Base-by-base conservation (phyloP, 2,888 invertebrate species). In the Pilophorus perplexus region DNA sequence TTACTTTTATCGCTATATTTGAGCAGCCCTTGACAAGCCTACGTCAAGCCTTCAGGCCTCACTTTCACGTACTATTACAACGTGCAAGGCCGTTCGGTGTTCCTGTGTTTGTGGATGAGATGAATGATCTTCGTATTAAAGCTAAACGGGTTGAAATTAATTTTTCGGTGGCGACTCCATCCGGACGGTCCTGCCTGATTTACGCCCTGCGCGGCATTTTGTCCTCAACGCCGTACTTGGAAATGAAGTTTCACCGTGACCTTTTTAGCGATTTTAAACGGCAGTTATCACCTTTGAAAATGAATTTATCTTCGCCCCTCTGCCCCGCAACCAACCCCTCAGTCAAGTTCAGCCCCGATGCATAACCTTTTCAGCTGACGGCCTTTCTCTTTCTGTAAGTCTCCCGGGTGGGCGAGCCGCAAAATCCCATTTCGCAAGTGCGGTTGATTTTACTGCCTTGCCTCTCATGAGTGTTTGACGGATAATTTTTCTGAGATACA, bases 241-340 rank as follows among this genome's bases (percentile, higher is more conserved):
- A 52, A 28, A 59, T 33, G 42, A n/a, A n/a, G n/a, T n/a, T 6
- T 59, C 42, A 14, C 59, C 59, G 40, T 42, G 59, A 59, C 40
- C 59, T 59, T 59, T 55, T 22, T 18, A 10, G 59, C n/a, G 59
- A 59, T 59, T 59, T 55, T 33, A 59, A 59, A 59, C 59, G 59
- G 42, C 59, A 27, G 59, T 42, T 59, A 59, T 59, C 59, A 59
- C 59, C 59, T 59, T 59, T 23, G 20, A 42, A 59, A 42, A 59
- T 59, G 59, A 59, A 59, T 59, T 59, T 59, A 59, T 27, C 25
- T 23, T 14, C 22, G 14, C 23, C 40, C 38, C 20, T 42, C 14
- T 12, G 12, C 57, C 37, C 2, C 22, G 25, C n/a, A 37, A 27
- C 52, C 28, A 20, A 22, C 20, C 40, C 18, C 23, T 59, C 27